Percentiles rank a stretch among this genome's conserved stretches.
Conservation (phyloP, 92 coral and sea anemone genomes). For the Palythoa heliodiscus region DNA sequence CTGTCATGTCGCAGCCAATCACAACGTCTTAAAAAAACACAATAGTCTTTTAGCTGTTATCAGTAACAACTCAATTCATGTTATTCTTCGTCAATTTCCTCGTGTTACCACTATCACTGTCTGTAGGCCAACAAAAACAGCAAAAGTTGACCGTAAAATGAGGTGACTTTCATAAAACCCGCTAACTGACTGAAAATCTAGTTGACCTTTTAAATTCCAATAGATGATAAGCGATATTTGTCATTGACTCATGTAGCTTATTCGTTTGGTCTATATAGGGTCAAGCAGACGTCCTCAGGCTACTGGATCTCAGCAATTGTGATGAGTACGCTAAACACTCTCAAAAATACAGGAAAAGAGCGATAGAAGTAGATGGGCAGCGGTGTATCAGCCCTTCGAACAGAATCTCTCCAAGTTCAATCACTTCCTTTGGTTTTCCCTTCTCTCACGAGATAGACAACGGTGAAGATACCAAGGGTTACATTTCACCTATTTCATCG, state of each 20-base stretch:
- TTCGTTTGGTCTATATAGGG: constrained; percentile 58
- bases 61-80: too few species aligned
- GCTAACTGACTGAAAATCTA: too few species aligned
- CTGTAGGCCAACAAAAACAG: too few species aligned
- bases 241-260: background rate
- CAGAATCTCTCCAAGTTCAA: constrained; percentile 44
- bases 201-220: background rate
- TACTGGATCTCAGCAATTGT: constrained; percentile 79
- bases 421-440: constrained; percentile 20
- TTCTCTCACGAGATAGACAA: background rate
- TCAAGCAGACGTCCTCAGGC: constrained; percentile 82
- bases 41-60: too few species aligned
- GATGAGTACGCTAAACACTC: constrained; percentile 71
- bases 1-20: too few species aligned
- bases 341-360: constrained; percentile 60
- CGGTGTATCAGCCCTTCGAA: constrained; percentile 34
- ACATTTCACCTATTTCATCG: constrained; percentile 30
- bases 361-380: constrained; percentile 28
- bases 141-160: too few species aligned
- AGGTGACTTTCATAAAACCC: too few species aligned
- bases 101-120: too few species aligned
- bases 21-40: too few species aligned
- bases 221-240: too few species aligned
- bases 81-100: too few species aligned
- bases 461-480: background rate